phyloP scores from a whole-genome alignment of 2,797 vertebrate species.

The Rhinichthys osculus region DNA sequence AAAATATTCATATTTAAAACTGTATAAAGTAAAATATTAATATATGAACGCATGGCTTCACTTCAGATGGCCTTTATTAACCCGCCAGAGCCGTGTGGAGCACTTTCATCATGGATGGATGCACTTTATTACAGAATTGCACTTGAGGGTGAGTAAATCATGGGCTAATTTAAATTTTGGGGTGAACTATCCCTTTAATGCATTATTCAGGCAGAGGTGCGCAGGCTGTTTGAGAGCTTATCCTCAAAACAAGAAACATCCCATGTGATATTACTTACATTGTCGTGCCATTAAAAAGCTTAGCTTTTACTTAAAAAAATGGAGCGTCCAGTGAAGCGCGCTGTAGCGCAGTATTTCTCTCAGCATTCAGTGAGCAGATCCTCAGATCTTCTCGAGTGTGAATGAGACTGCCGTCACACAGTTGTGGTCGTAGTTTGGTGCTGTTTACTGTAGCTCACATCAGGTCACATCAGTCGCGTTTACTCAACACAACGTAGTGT shows the following conservation, averaged over 20 bases:
- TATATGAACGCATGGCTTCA: no score
- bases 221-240: background rate
- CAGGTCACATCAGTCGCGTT: constrained; percentile 16
- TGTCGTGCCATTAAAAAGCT: constrained; percentile 11
- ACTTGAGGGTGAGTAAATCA: no score
- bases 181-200: background rate
- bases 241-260: background rate
- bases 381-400: constrained; percentile 1
- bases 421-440: constrained; percentile 34
- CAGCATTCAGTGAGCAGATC: background rate
- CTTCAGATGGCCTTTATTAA: no score
- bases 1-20: no score
- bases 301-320: background rate
- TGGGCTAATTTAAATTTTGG: no score
- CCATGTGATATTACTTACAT: background rate
- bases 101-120: no score
- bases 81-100: no score
- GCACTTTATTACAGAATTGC: no score
- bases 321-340: background rate
- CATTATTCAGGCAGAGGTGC: constrained; percentile 16
- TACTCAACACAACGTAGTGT: constrained; percentile 25
- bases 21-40: no score
- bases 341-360: background rate
- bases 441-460: constrained; percentile 38
- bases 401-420: constrained; percentile 1